Evolutionary conservation across 2,113 vertebrate species (phyloP), one percentile per base, ranked within the genome.

Genomic region (Mugil cephalus): DNA sequence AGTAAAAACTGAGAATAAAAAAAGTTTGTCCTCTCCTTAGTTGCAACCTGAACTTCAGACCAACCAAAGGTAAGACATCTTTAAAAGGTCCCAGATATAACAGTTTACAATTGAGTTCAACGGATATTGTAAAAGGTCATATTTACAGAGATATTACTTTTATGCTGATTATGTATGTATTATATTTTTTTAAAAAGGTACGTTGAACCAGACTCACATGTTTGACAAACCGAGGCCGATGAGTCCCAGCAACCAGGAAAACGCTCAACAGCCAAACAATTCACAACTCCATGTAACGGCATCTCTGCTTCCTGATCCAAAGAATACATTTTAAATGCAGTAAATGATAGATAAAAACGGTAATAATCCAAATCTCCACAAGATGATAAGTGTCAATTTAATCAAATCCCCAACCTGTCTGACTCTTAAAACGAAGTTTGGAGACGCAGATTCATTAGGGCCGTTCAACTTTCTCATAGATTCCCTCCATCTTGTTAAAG

Each of bases 251-350:
- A 56, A 81, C 47, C 18, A 86, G 71, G 30, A 19, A 38, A n/a
- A 69, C 17, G 30, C 35, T 65, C n/a, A 88, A 35, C 53, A 86
- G 60, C 7, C 73, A 86, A 43, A 36, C 1, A 19, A 8, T 67
- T 15, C 17, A 19, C 34, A 38, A 6, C 47, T 34, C 12, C 10
- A 36, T 38, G 1, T n/a, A n/a, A 43, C 21, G 42, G 18, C n/a
- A 48, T 4, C 8, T 36, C 1, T n/a, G 13, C 40, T n/a, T 6
- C 15, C 69, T 77, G 52, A 71, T 7, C n/a, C 35, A 3, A 73
- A 10, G 24, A 4, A 43, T 10, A 13, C 39, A 34, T 1, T 39
- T 3, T 39, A 14, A 5, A 11, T 45, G 4, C 3, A 39, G 38
- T 39, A 39, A 39, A 9, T 8, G 13, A 8, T 2, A 61, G 3